phyloP scores from a whole-genome alignment of 2,888 invertebrate species.

The Auanema freiburgensis region DNA sequence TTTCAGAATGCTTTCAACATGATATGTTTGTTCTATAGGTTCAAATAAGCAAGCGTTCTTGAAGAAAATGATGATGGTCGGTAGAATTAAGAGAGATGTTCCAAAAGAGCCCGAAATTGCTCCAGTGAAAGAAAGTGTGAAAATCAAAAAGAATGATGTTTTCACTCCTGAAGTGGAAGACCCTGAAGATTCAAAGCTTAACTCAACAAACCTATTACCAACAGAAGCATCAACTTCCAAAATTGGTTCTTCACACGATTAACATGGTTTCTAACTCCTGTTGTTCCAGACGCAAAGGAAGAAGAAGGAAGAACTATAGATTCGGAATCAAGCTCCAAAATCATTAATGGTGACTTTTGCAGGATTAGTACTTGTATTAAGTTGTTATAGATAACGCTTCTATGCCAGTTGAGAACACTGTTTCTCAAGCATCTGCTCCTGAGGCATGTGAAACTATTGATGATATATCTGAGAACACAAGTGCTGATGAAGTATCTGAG shows the following conservation, averaged over 20 bases:
- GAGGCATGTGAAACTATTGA: too few species aligned
- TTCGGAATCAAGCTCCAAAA: neutral
- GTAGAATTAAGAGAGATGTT: slow-evolving; percentile 19
- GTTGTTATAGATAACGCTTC: too few species aligned
- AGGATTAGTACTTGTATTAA: too few species aligned
- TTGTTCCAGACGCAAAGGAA: neutral
- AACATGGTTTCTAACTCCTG: too few species aligned
- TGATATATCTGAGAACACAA: too few species aligned
- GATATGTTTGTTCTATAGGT: neutral
- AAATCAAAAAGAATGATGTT: neutral
- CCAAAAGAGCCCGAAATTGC: neutral
- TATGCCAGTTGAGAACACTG: too few species aligned
- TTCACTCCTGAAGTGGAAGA: slow-evolving; percentile 8
- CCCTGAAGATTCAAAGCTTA: neutral
- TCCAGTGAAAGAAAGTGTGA: neutral
- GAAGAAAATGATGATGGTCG: slow-evolving; percentile 39
- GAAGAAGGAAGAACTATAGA: neutral
- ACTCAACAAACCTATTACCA: neutral
- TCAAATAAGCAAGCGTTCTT: slow-evolving; percentile 37
- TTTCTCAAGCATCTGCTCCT: too few species aligned
- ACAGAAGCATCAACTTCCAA: too few species aligned
- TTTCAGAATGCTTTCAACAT: neutral
- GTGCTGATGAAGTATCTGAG: too few species aligned
- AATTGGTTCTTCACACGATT: too few species aligned
- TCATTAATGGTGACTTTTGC: neutral